Evolutionary conservation across 64 coral and sea anemone species (phyloP).

Genomic region (Montipora capricornis): DNA sequence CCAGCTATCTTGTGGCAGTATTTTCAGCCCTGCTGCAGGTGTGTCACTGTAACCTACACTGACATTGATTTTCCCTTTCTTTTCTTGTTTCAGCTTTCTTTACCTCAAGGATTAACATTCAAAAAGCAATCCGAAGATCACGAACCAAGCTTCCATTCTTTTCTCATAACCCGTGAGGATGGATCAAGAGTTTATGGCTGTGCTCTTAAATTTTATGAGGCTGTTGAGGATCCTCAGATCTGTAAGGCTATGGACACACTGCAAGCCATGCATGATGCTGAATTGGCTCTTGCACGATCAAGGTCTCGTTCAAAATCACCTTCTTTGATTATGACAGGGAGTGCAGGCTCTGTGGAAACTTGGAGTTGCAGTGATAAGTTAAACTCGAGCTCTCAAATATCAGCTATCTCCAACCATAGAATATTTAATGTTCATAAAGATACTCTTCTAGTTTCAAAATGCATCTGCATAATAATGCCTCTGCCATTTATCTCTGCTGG

Average conservation of each 20-base stretch:
- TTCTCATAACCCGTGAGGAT: constrained; percentile 98
- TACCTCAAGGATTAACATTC: constrained; percentile 85
- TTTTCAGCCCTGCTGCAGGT: too few relatives aligned
- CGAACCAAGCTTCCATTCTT: constrained; percentile 85
- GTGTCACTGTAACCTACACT: not conserved
- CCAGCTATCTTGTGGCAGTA: too few relatives aligned
- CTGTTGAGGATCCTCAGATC: constrained; percentile 83
- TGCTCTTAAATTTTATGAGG: constrained; percentile 91
- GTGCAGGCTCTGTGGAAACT: not conserved
- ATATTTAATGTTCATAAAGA: constrained; percentile 82
- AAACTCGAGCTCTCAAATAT: constrained; percentile 28
- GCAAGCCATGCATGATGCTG: constrained; percentile 93
- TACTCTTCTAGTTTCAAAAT: constrained; percentile 89
- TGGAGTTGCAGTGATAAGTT: not conserved
- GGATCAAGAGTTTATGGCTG: constrained; percentile 95
- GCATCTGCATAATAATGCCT: constrained; percentile 82
- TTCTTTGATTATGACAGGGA: constrained; percentile 18
- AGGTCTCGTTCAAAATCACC: constrained; percentile 79
- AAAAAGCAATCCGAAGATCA: constrained; percentile 83
- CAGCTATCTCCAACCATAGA: constrained; percentile 43
- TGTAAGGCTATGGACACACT: constrained; percentile 90
- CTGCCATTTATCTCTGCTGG: constrained; percentile 92
- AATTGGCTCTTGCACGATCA: constrained; percentile 65
- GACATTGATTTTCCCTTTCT: not conserved
- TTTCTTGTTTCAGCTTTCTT: constrained; percentile 74